phyloP scores from a whole-genome alignment of 2,888 invertebrate species.

The Eupeodes luniger region DNA sequence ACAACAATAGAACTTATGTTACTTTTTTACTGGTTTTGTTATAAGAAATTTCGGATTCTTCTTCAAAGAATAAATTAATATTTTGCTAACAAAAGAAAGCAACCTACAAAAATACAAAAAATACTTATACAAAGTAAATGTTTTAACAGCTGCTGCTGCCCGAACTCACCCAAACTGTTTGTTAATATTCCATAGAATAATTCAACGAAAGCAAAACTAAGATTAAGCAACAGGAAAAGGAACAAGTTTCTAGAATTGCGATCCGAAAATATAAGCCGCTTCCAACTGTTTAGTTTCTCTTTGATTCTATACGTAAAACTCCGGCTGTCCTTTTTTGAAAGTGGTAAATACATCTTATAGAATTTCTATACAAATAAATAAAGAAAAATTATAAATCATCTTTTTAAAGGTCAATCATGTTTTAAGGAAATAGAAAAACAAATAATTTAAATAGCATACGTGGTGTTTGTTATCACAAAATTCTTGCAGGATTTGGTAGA shows the following conservation, averaged over 20 bases:
- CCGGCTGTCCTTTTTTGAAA: slow-evolving; percentile 92
- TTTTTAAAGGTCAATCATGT: slow-evolving; percentile 19
- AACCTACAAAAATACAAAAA: too few relatives aligned
- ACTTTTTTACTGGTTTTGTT: too few relatives aligned
- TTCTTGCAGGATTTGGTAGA: slow-evolving; percentile 49
- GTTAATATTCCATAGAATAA: slow-evolving; percentile 96
- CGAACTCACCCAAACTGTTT: slow-evolving; percentile 90
- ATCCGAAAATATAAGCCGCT: slow-evolving; percentile 95
- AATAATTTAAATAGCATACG: slow-evolving; percentile 80
- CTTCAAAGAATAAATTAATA: too few relatives aligned
- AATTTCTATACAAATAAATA: slow-evolving; percentile 10
- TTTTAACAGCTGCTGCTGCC: neutral
- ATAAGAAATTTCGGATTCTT: too few relatives aligned
- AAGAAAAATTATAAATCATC: slow-evolving; percentile 17
- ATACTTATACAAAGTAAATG: too few relatives aligned
- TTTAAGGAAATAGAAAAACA: slow-evolving; percentile 44
- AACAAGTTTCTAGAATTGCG: slow-evolving; percentile 97
- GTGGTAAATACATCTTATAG: slow-evolving; percentile 79
- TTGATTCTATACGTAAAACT: slow-evolving; percentile 88
- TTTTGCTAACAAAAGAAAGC: too few relatives aligned
- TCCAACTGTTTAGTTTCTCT: slow-evolving; percentile 91
- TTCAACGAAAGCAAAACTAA: slow-evolving; percentile 98
- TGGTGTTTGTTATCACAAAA: slow-evolving; percentile 80
- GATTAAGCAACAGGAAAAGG: slow-evolving; percentile 94
- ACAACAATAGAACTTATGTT: too few relatives aligned